Evolutionary conservation across 2,113 vertebrate species (phyloP).

Genomic region (Laticauda colubrina): DNA sequence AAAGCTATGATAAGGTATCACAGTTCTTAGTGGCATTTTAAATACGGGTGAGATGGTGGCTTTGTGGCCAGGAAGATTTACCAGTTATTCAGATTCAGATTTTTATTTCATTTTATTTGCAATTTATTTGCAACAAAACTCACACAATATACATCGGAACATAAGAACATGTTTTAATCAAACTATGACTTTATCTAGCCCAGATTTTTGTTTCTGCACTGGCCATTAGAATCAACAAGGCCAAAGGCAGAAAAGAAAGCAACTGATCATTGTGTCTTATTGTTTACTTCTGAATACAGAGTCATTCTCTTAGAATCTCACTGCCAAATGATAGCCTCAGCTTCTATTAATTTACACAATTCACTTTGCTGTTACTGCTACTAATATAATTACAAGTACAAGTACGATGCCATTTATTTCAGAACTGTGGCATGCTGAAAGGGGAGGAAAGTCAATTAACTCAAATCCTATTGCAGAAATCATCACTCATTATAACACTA

Average conservation of each 20-base stretch:
- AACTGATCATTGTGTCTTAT: background rate
- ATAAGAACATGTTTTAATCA: background rate
- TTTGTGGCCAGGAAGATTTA: background rate
- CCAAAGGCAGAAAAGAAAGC: background rate
- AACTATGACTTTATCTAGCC: background rate
- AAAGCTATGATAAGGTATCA: background rate
- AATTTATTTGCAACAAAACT: too few species aligned
- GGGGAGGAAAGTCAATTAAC: background rate
- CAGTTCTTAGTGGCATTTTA: background rate
- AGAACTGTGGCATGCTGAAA: background rate
- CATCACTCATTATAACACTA: background rate
- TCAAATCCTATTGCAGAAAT: background rate
- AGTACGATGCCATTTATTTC: background rate
- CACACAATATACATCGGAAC: background rate
- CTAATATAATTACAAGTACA: background rate
- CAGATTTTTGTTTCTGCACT: background rate
- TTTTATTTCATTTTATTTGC: background rate
- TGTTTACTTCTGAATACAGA: background rate
- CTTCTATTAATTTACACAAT: background rate
- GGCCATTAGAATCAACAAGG: background rate
- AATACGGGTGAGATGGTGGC: background rate
- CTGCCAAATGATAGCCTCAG: background rate
- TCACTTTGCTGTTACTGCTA: background rate
- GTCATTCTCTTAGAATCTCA: background rate
- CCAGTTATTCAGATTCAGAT: too few species aligned